Percentiles rank a stretch among this genome's conserved stretches.
Conservation (phyloP, 1,140 invertebrate species). For the Frieseomelitta varia region DNA sequence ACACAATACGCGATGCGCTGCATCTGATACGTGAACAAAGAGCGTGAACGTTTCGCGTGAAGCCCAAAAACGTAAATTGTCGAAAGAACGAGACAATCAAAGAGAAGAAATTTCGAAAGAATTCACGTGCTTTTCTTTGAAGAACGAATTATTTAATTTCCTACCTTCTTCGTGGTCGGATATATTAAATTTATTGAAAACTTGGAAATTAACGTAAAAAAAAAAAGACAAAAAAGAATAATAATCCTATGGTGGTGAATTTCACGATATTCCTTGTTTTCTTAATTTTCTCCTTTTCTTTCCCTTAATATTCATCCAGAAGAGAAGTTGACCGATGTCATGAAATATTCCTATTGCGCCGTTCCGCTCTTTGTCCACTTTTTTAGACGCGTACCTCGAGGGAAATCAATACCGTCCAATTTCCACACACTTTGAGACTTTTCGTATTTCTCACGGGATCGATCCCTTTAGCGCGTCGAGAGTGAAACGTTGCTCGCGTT, state of each 20-base stretch:
- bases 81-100: background rate
- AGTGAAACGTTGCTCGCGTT: constrained; percentile 1
- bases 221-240: too few relatives aligned
- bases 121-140: too few relatives aligned
- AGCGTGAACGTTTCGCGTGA: too few relatives aligned
- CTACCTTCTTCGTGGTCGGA: background rate
- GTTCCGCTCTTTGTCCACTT: constrained; percentile 35
- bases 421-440: constrained; percentile 35
- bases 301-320: constrained; percentile 33
- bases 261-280: background rate
- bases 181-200: constrained; percentile 25
- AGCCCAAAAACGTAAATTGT: too few relatives aligned
- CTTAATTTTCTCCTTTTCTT: too few relatives aligned
- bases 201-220: constrained; percentile 22
- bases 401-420: constrained; percentile 56
- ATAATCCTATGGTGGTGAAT: background rate
- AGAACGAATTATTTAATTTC: background rate
- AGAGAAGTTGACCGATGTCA: constrained; percentile 35
- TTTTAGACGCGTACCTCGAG: constrained; percentile 26
- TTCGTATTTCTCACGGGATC: constrained; percentile 45
- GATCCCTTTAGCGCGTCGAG: constrained; percentile 21
- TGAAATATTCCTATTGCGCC: constrained; percentile 42
- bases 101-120: background rate
- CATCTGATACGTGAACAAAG: too few relatives aligned
- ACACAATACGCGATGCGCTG: too few relatives aligned